Conservation (phyloP, 2,113 vertebrate species). For the Tricholaema leucomelas region DNA sequence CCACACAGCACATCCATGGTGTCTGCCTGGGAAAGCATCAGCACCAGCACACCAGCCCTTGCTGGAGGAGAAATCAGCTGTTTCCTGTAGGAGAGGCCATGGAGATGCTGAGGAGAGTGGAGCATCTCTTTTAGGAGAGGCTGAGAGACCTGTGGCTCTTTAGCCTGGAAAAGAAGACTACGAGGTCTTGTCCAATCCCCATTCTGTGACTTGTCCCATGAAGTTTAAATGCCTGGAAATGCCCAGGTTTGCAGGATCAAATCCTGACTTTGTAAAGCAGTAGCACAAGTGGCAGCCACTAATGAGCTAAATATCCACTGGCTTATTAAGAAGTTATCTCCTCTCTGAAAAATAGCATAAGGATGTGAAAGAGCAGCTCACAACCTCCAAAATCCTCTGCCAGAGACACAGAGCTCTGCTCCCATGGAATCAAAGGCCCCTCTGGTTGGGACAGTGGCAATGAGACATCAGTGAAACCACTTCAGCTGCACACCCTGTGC, state of each 20-base stretch:
- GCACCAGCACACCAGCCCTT: rapidly evolving
- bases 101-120: too few species aligned
- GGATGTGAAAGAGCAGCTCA: background rate
- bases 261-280: background rate
- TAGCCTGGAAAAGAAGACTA: too few species aligned
- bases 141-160: too few species aligned
- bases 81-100: background rate
- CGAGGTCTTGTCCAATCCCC: too few species aligned
- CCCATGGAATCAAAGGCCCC: background rate
- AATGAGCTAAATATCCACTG: background rate
- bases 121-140: too few species aligned
- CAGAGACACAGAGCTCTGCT: background rate
- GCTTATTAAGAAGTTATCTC: background rate
- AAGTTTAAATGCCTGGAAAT: background rate
- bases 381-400: background rate
- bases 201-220: background rate
- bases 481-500: background rate
- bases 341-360: background rate
- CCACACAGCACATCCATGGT: rapidly evolving
- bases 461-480: background rate
- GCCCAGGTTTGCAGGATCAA: background rate
- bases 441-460: background rate
- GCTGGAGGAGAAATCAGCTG: too few species aligned
- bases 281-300: background rate
- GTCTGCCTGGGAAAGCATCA: background rate